Conservation (phyloP, 2,797 vertebrate species). For the Megalops cyprinoides region DNA sequence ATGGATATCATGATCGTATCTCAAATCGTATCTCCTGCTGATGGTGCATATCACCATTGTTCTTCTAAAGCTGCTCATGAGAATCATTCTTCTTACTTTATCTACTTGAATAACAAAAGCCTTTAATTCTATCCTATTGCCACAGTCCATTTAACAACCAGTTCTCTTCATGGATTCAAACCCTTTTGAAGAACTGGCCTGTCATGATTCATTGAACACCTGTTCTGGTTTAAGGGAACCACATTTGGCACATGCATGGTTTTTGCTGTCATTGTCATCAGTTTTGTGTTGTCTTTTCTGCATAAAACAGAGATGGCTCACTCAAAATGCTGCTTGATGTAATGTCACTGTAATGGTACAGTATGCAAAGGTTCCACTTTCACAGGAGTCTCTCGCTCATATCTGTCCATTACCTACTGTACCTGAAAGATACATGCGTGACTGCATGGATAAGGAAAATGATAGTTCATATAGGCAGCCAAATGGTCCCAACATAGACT, state of each 20-base stretch:
- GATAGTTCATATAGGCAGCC: not conserved
- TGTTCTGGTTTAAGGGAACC: not conserved
- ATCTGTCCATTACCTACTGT: not conserved
- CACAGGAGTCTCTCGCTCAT: not conserved
- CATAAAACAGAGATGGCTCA: not conserved
- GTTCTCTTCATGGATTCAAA: not conserved
- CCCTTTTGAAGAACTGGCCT: not conserved
- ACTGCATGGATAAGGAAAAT: not conserved
- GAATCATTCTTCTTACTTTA: constrained; percentile 3
- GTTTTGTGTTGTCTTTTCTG: constrained; percentile 1
- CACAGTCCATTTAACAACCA: not conserved
- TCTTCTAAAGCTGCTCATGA: not conserved
- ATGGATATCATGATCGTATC: not conserved
- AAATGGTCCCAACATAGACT: not conserved
- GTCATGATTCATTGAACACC: constrained; percentile 1
- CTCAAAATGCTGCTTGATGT: not conserved
- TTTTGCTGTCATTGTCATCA: not conserved
- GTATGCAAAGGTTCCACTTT: not conserved
- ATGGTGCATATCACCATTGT: not conserved
- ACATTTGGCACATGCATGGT: not conserved
- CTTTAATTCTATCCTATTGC: not conserved
- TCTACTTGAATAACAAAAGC: not conserved
- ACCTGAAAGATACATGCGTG: not conserved
- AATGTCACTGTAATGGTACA: not conserved
- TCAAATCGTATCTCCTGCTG: not conserved